Conservation (phyloP, 1,140 invertebrate genomes). For the Brachionus paranguensis region DNA sequence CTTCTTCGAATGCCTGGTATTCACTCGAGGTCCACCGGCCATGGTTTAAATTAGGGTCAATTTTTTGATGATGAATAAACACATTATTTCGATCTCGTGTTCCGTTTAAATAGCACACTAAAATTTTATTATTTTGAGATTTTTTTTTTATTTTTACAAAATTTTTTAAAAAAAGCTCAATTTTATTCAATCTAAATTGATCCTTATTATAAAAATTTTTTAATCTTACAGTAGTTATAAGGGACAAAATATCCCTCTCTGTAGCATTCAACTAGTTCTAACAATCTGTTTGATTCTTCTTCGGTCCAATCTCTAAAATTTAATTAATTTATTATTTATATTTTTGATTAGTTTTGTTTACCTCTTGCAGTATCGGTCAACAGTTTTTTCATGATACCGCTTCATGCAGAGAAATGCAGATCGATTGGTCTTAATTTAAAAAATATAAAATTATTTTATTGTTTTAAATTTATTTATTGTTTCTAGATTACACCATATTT, state of each 20-base stretch:
- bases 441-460: background rate
- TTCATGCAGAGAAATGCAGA: constrained; percentile 40
- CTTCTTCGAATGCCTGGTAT: constrained; percentile 34
- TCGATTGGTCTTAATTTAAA: constrained; percentile 7
- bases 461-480: background rate
- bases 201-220: too few species aligned
- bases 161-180: too few species aligned
- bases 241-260: constrained; percentile 5
- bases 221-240: background rate
- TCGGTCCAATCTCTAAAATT: constrained; percentile 33
- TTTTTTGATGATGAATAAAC: constrained; percentile 13
- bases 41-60: constrained; percentile 36
- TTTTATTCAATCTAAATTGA: too few species aligned
- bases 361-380: constrained; percentile 27
- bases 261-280: background rate
- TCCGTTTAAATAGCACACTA: constrained; percentile 33
- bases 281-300: constrained; percentile 22
- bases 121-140: background rate
- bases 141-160: too few species aligned
- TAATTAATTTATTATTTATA: background rate
- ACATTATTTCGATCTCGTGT: constrained; percentile 14
- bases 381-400: constrained; percentile 36
- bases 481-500: background rate
- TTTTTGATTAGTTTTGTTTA: background rate
- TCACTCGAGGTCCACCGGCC: constrained; percentile 8